Evolutionary conservation across 2,888 invertebrate genomes (phyloP).

Genomic region (Phalangium opilio): DNA sequence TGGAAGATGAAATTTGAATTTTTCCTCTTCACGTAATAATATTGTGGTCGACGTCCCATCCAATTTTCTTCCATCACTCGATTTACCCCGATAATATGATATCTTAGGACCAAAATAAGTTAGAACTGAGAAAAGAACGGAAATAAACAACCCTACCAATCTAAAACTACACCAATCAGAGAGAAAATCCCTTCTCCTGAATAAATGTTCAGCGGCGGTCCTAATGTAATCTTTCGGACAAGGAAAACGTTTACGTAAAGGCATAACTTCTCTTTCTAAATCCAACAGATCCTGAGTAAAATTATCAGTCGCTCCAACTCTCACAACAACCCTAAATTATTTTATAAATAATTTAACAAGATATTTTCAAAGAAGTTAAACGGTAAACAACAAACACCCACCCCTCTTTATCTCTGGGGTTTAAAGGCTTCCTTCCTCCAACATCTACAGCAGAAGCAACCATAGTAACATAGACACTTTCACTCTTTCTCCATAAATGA

Average conservation of each 20-base stretch:
- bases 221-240: slow-evolving; percentile 70
- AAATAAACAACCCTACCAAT: slow-evolving; percentile 41
- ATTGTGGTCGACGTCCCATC: too few relatives aligned
- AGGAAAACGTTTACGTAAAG: slow-evolving; percentile 55
- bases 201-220: slow-evolving; percentile 66
- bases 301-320: slow-evolving; percentile 56
- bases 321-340: slow-evolving; percentile 51
- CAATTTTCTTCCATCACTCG: too few relatives aligned
- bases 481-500: slow-evolving; percentile 55
- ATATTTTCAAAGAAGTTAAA: too few relatives aligned
- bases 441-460: slow-evolving; percentile 68
- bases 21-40: too few relatives aligned
- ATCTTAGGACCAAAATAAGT: too few relatives aligned
- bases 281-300: slow-evolving; percentile 54
- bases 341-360: neutral
- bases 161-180: slow-evolving; percentile 81
- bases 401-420: slow-evolving; percentile 77
- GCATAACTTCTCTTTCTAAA: slow-evolving; percentile 44
- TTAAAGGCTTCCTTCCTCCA: slow-evolving; percentile 64
- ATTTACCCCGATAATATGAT: too few relatives aligned
- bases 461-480: slow-evolving; percentile 61
- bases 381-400: slow-evolving; percentile 30
- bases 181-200: slow-evolving; percentile 58
- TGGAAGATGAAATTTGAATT: slow-evolving; percentile 2
- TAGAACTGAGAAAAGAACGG: too few relatives aligned